Base-by-base conservation (phyloP, 2,797 vertebrate genomes). In the Enteromius mattozi region DNA sequence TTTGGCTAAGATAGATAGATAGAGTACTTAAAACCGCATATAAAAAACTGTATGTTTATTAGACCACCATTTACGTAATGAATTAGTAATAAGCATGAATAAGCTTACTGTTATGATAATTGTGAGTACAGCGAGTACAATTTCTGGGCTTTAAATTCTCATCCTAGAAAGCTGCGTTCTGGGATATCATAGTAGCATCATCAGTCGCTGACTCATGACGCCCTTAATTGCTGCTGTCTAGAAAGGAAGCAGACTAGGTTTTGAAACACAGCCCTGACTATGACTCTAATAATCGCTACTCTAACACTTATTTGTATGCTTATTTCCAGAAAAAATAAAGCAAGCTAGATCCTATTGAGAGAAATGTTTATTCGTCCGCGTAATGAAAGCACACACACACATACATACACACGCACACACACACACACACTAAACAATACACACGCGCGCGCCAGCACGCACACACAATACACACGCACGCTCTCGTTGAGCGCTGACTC, bases 381-480 rank as follows among this genome's bases (percentile, higher is more conserved):
- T 14, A 68, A 83, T 40, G 2, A 59, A 84, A 79, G 19, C 74
- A 70, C 30, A 24, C 59, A 45, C 61, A 80, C 82, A 81, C 42
- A 47, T 21, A 45, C 37, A 5, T 14, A 30, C 71, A 51, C 16
- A 3, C 24, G 4, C 69, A 4, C 40, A 4, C 70, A 42, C 75
- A 78, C 56, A 33, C 6, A 42, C 75, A 78, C 56, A 33, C 6
- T 47, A 21, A 79, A 79, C 59, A 78, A 78, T 71, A 78, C 51
- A 63, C 37, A 19, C 49, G 0, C 51, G 17, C 49, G 80, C 45
- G 14, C 35, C 0, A 49, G 49, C 66, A 51, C 66, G 21, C 79
- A 69, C 79, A 40, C 76, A 81, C 49, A 81, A 42, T 59, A 72
- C 68, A 81, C 68, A 27, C 69, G 65, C 82, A 69, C 65, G 49